phyloP scores from a whole-genome alignment of 1,140 invertebrate species.

The Cyclargus thomasi region DNA sequence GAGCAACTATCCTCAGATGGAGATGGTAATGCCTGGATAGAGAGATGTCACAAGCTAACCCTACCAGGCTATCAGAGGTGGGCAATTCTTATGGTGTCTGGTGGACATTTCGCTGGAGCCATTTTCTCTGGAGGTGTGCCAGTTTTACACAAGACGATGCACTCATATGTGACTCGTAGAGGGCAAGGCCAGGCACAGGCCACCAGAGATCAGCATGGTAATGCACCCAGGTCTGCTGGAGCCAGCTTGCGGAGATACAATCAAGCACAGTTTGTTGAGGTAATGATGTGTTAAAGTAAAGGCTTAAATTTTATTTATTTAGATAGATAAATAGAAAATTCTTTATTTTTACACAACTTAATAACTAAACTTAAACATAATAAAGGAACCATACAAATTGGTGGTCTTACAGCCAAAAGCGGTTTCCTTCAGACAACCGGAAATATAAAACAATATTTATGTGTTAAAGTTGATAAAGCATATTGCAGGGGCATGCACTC shows the following conservation, averaged over 20 bases:
- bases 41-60: conserved; percentile 48
- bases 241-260: conserved; percentile 88
- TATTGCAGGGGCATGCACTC: no score
- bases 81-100: conserved; percentile 88
- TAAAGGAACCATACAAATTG: no score
- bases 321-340: no score
- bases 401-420: no score
- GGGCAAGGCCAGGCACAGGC: conserved; percentile 89
- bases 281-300: no score
- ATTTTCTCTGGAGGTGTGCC: conserved; percentile 81
- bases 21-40: conserved; percentile 59
- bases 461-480: no score
- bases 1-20: conserved; percentile 70
- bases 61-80: conserved; percentile 77
- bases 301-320: no score
- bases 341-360: no score
- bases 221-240: conserved; percentile 85
- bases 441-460: no score
- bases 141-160: conserved; percentile 87
- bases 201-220: conserved; percentile 81
- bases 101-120: conserved; percentile 91
- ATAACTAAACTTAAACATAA: no score
- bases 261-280: conserved; percentile 81
- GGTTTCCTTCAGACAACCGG: no score
- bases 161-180: conserved; percentile 89